Percentiles rank a stretch among this genome's conserved stretches.
Conservation (phyloP, 2,797 vertebrate genomes). For the Diglossa cyanea region DNA sequence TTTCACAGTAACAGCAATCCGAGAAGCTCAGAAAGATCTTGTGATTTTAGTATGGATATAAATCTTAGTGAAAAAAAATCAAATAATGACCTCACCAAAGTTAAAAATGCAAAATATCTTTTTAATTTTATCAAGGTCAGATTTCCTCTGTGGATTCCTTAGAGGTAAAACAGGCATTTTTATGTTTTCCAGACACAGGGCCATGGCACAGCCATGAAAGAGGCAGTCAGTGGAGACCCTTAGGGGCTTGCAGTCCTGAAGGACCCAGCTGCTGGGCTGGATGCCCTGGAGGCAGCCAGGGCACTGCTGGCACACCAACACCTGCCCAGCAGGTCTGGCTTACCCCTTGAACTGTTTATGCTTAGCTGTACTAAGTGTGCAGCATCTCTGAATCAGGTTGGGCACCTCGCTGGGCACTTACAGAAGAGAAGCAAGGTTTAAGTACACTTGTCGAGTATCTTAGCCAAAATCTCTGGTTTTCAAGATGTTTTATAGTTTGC, state of each 20-base stretch:
- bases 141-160: background rate
- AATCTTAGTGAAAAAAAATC: background rate
- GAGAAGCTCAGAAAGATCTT: background rate
- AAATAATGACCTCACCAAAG: background rate
- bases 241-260: background rate
- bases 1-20: background rate
- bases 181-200: background rate
- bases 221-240: background rate
- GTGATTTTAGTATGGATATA: background rate
- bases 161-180: background rate
- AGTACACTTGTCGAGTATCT: background rate
- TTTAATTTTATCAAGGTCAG: background rate
- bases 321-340: background rate
- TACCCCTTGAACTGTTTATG: background rate
- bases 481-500: background rate
- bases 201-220: accelerated
- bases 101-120: background rate
- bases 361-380: background rate
- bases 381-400: background rate
- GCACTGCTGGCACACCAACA: background rate
- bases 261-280: background rate
- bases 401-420: background rate
- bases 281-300: background rate
- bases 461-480: background rate
- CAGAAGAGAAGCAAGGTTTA: background rate